phyloP scores from a whole-genome alignment of 2,113 vertebrate species.

The Pseudois nayaur region DNA sequence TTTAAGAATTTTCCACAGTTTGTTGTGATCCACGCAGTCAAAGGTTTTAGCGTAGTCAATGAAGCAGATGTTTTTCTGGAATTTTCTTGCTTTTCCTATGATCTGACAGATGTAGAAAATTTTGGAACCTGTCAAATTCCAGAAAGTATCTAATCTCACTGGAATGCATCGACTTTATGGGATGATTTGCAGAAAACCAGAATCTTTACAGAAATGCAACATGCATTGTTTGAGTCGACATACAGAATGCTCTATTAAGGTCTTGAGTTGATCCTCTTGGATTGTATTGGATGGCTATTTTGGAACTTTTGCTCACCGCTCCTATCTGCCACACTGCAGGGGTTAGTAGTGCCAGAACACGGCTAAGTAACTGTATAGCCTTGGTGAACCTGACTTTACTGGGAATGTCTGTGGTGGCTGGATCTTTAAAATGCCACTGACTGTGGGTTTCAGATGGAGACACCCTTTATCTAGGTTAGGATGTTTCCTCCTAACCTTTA shows the following conservation, averaged over 20 bases:
- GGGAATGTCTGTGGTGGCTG: neutral
- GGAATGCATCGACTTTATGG: neutral
- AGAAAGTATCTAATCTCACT: neutral
- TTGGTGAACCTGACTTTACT: neutral
- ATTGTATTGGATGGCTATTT: neutral
- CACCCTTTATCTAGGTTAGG: neutral
- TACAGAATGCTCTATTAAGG: neutral
- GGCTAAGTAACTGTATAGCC: fast-evolving
- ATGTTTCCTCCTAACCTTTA: neutral
- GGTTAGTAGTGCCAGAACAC: neutral
- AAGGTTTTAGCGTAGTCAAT: neutral
- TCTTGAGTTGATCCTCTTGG: neutral
- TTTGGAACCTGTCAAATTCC: neutral
- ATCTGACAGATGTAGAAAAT: neutral
- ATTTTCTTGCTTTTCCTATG: neutral
- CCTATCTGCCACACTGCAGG: neutral
- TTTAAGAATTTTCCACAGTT: neutral
- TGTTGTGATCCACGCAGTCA: neutral
- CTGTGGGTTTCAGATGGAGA: neutral
- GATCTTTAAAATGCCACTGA: neutral
- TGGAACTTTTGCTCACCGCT: neutral
- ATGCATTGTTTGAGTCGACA: neutral
- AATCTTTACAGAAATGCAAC: neutral
- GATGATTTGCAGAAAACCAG: neutral
- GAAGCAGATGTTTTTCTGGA: neutral